Percentiles rank a stretch among this genome's conserved stretches.
Conservation (phyloP, 2,888 invertebrate genomes). For the Acrocera orbiculus region DNA sequence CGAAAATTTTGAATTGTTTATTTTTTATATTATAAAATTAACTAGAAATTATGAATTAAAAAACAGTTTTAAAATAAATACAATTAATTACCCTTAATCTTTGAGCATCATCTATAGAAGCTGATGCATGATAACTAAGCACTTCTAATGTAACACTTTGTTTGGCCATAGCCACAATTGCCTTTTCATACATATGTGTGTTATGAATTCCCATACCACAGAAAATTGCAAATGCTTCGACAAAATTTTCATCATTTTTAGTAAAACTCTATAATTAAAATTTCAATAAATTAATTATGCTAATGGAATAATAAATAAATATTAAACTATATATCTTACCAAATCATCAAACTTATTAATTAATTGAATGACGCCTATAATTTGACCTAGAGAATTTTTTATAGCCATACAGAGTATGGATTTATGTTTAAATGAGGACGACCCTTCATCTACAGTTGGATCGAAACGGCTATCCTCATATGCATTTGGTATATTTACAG, state of each 20-base stretch:
- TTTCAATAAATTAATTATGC: no score
- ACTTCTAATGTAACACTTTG: constrained; percentile 87
- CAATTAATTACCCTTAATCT: constrained; percentile 54
- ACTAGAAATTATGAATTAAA: no score
- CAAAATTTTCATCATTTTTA: constrained; percentile 90
- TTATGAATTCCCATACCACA: constrained; percentile 96
- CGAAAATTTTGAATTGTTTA: no score
- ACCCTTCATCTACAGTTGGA: constrained; percentile 64
- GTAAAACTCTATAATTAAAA: constrained; percentile 45
- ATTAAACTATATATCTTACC: constrained; percentile 17
- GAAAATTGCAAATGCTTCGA: constrained; percentile 93
- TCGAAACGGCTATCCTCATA: constrained; percentile 81
- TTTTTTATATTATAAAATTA: no score
- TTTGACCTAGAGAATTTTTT: constrained; percentile 78
- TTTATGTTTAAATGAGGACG: constrained; percentile 69
- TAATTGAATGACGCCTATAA: constrained; percentile 84
- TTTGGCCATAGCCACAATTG: constrained; percentile 88
- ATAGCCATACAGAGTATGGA: constrained; percentile 92
- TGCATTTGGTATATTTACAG: constrained; percentile 78
- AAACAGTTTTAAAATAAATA: no score
- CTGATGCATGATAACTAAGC: constrained; percentile 88
- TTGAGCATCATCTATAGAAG: constrained; percentile 74
- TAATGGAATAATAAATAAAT: not conserved
- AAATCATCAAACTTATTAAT: constrained; percentile 85
- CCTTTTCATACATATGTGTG: constrained; percentile 93